phyloP scores from a whole-genome alignment of 2,888 invertebrate genomes.

The Ormyrus rosae region DNA sequence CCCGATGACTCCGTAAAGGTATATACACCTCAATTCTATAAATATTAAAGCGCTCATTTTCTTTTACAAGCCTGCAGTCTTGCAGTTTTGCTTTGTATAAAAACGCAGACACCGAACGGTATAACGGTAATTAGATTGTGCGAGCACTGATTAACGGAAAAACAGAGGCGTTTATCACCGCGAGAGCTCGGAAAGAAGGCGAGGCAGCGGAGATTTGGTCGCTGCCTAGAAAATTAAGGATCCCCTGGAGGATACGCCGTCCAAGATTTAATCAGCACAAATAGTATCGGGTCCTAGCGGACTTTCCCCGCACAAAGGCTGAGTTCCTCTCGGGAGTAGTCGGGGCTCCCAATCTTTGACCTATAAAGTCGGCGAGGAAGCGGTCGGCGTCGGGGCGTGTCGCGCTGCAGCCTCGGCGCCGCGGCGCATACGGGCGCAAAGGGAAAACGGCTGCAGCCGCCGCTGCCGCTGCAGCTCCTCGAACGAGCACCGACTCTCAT shows the following conservation, averaged over 20 bases:
- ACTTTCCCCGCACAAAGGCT: too few species aligned
- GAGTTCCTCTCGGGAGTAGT: background rate
- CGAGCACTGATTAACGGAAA: too few species aligned
- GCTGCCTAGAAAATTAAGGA: too few species aligned
- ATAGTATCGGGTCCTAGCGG: too few species aligned
- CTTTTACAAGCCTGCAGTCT: constrained; percentile 10
- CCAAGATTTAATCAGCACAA: too few species aligned
- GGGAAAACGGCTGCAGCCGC: background rate
- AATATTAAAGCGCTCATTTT: constrained; percentile 46
- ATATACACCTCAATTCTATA: constrained; percentile 24
- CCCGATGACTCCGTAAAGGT: background rate
- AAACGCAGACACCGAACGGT: too few species aligned
- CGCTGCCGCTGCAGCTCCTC: constrained; percentile 25
- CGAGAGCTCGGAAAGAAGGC: too few species aligned
- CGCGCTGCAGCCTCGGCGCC: background rate
- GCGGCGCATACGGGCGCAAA: background rate
- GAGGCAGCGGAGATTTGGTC: too few species aligned
- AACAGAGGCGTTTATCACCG: too few species aligned
- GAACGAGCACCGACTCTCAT: constrained; percentile 60
- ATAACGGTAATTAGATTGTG: too few species aligned
- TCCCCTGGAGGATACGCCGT: too few species aligned
- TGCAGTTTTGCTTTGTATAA: background rate
- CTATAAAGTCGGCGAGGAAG: constrained; percentile 41
- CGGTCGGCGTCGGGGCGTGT: constrained; percentile 17
- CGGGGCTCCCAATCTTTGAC: constrained; percentile 50